Evolutionary conservation across 1,140 invertebrate species (phyloP).

Genomic region (Potamilus streckersoni): DNA sequence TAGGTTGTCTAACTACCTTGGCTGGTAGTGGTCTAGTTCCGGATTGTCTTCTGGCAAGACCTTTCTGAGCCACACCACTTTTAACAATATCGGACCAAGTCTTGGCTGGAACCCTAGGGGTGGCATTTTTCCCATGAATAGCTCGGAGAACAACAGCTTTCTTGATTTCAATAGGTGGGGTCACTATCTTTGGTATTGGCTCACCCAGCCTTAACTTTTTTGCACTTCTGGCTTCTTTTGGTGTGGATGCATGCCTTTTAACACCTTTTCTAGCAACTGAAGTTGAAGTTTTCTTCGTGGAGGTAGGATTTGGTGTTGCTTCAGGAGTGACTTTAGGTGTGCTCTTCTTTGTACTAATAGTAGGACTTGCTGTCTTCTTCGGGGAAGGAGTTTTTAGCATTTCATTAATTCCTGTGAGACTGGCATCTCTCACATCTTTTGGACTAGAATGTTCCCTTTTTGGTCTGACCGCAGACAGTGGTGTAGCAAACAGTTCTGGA

Average conservation of each 20-base stretch:
- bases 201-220: conserved; percentile 21
- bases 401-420: too few species aligned
- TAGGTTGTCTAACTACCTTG: conserved; percentile 17
- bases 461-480: conserved; percentile 7
- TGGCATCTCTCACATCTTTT: too few species aligned
- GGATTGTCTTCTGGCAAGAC: neutral
- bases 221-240: neutral
- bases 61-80: conserved; percentile 17
- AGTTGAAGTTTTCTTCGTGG: conserved; percentile 4
- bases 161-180: conserved; percentile 13
- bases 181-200: neutral
- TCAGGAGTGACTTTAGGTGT: neutral
- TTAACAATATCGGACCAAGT: conserved; percentile 33
- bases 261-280: too few species aligned
- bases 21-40: neutral
- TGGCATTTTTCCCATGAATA: conserved; percentile 52
- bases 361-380: too few species aligned
- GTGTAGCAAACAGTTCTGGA: conserved; percentile 33
- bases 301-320: conserved; percentile 13
- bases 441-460: too few species aligned
- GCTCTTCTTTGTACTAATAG: neutral
- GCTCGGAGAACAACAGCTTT: conserved; percentile 48
- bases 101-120: conserved; percentile 41
- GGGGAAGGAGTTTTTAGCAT: too few species aligned
- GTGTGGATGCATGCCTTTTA: too few species aligned